A percentile compares a stretch with the other conserved stretches of the same genome.
Conservation (phyloP, 1,140 invertebrate species). For the Drosophila serrata region DNA sequence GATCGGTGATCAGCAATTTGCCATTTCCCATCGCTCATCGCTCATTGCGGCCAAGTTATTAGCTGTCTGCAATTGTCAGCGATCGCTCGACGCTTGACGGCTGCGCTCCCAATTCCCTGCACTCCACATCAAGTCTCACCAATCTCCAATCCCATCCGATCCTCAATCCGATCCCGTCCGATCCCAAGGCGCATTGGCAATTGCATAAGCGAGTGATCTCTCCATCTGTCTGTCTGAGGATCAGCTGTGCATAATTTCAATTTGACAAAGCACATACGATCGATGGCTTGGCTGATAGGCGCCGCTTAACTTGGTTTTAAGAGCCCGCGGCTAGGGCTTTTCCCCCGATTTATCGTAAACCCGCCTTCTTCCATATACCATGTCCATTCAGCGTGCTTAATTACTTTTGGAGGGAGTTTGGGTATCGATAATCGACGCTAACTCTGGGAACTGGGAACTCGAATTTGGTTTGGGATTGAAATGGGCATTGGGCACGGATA, state of each 20-base stretch:
- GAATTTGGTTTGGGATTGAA: slow-evolving; percentile 49
- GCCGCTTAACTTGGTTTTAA: slow-evolving; percentile 53
- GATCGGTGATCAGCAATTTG: slow-evolving; percentile 41
- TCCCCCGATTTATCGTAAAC: slow-evolving; percentile 22
- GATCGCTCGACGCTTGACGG: slow-evolving; percentile 32
- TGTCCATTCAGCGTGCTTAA: slow-evolving; percentile 59
- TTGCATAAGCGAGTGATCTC: slow-evolving; percentile 67
- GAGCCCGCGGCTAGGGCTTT: slow-evolving; percentile 55
- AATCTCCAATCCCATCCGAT: slow-evolving; percentile 14
- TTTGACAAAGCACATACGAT: slow-evolving; percentile 80
- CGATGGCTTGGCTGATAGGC: slow-evolving; percentile 73
- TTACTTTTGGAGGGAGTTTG: slow-evolving; percentile 54
- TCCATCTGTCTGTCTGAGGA: slow-evolving; percentile 65
- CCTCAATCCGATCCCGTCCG: slow-evolving; percentile 24
- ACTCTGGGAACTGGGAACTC: slow-evolving; percentile 54
- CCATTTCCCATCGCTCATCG: slow-evolving; percentile 51
- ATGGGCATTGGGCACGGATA: slow-evolving; percentile 77
- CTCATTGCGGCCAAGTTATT: slow-evolving; percentile 73
- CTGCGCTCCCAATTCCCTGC: slow-evolving; percentile 39
- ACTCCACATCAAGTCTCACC: slow-evolving; percentile 12
- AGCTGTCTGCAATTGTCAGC: slow-evolving; percentile 81
- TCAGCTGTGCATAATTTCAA: slow-evolving; percentile 80
- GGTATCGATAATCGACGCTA: slow-evolving; percentile 40
- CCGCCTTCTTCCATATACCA: slow-evolving; percentile 13
- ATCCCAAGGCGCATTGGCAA: slow-evolving; percentile 42